A percentile compares a stretch with the other conserved stretches of the same genome.
Evolutionary conservation across 2,113 vertebrate species (phyloP).

Genomic region (Ophthalmolycus amberensis): DNA sequence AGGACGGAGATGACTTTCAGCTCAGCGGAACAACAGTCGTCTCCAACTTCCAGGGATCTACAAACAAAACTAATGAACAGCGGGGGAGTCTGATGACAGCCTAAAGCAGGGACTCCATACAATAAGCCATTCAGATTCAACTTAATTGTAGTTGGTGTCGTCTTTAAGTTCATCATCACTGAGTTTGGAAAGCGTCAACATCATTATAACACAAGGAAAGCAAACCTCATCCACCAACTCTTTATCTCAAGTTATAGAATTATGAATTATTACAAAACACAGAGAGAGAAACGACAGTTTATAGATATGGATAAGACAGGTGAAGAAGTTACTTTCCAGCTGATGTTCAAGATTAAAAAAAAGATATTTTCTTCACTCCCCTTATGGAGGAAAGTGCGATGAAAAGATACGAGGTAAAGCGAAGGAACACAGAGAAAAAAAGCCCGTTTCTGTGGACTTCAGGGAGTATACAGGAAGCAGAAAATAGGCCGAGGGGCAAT

Average conservation of each 20-base stretch:
- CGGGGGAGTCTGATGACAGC: slow-evolving; percentile 7
- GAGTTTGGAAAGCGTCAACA: neutral
- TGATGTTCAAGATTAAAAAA: neutral
- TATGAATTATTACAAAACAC: neutral
- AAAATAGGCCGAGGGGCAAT: slow-evolving; percentile 51
- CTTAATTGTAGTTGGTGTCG: neutral
- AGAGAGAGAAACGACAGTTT: neutral
- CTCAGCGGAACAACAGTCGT: slow-evolving; percentile 52
- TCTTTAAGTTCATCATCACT: neutral
- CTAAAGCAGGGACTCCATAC: neutral
- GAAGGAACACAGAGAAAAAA: slow-evolving; percentile 20
- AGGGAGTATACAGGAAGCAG: slow-evolving; percentile 38
- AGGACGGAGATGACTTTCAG: slow-evolving; percentile 65
- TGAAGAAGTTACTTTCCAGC: neutral
- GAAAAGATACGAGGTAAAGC: slow-evolving; percentile 29
- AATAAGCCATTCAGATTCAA: slow-evolving; percentile 7
- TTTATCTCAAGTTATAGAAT: neutral
- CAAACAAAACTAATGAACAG: slow-evolving; percentile 39
- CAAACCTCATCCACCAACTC: neutral
- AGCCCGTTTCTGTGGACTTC: slow-evolving; percentile 24
- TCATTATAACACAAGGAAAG: neutral
- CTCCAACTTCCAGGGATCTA: slow-evolving; percentile 52
- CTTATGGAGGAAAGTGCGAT: slow-evolving; percentile 7
- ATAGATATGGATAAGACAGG: neutral
- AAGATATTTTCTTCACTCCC: neutral